Evolutionary conservation across 2,888 invertebrate genomes (phyloP).

Genomic region (Sisyra terminalis): DNA sequence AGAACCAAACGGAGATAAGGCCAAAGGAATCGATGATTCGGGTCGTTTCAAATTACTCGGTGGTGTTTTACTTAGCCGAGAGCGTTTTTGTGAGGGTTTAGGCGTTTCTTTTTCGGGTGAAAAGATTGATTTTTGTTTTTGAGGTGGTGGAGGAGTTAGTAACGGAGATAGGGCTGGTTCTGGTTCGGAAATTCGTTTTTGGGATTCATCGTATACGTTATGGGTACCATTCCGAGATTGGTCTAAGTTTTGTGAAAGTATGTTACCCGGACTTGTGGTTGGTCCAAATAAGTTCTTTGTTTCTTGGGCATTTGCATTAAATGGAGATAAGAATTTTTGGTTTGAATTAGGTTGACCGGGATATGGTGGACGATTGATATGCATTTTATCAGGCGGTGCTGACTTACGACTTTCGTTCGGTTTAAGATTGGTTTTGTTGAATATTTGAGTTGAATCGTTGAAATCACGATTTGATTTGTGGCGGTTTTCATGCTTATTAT

Average conservation of each 20-base stretch:
- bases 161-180: conserved; percentile 20
- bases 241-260: neutral
- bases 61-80: conserved; percentile 15
- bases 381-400: no score
- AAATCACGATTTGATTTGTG: no score
- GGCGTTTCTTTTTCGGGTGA: conserved; percentile 42
- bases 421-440: no score
- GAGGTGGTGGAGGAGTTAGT: conserved; percentile 20
- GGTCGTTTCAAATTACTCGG: conserved; percentile 13
- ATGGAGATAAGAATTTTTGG: no score
- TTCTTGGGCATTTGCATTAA: no score
- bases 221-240: neutral
- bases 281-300: neutral
- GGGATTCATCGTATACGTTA: conserved; percentile 8
- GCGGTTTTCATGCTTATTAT: no score
- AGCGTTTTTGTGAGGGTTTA: conserved; percentile 17
- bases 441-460: no score
- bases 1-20: conserved; percentile 11
- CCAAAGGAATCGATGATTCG: conserved; percentile 24
- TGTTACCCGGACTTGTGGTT: conserved; percentile 2
- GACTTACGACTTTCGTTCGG: no score
- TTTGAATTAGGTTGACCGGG: no score
- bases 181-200: conserved; percentile 23
- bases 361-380: no score
- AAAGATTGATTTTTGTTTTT: conserved; percentile 42